Evolutionary conservation across 2,113 vertebrate species (phyloP).

Genomic region (Plestiodon gilberti): DNA sequence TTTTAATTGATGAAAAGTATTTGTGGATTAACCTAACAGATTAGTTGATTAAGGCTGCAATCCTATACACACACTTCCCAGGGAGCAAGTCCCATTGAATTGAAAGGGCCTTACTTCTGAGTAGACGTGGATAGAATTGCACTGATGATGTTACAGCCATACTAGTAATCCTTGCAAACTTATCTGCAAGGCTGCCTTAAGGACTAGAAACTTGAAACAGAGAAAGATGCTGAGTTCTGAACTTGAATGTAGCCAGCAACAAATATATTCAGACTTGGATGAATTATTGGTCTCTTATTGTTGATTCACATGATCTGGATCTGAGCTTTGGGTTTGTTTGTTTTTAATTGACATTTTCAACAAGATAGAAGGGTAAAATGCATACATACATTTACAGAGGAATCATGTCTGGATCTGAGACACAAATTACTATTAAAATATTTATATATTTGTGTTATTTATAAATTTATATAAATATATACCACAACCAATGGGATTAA

Average conservation of each 20-base stretch:
- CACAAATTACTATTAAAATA: too few species aligned
- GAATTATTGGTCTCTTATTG: background rate
- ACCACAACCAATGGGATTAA: too few species aligned
- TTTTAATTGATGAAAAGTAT: background rate
- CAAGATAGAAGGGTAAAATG: background rate
- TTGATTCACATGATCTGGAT: background rate
- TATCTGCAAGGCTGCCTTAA: background rate
- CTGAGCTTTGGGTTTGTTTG: background rate
- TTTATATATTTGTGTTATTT: too few species aligned
- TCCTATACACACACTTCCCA: too few species aligned
- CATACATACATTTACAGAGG: too few species aligned
- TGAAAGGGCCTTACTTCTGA: too few species aligned
- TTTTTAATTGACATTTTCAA: too few species aligned
- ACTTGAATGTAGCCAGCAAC: fast-evolving
- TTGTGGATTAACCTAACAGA: too few species aligned
- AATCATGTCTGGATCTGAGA: too few species aligned
- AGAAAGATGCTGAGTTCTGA: background rate
- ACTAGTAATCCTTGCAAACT: background rate
- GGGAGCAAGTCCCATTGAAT: too few species aligned
- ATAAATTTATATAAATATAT: too few species aligned
- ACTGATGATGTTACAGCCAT: background rate
- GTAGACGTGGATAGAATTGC: background rate
- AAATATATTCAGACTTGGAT: background rate
- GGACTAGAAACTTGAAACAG: background rate
- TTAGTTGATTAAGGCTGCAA: too few species aligned